Base-by-base conservation (phyloP, 2,888 invertebrate species). In the Lasioglossum lativentre region DNA sequence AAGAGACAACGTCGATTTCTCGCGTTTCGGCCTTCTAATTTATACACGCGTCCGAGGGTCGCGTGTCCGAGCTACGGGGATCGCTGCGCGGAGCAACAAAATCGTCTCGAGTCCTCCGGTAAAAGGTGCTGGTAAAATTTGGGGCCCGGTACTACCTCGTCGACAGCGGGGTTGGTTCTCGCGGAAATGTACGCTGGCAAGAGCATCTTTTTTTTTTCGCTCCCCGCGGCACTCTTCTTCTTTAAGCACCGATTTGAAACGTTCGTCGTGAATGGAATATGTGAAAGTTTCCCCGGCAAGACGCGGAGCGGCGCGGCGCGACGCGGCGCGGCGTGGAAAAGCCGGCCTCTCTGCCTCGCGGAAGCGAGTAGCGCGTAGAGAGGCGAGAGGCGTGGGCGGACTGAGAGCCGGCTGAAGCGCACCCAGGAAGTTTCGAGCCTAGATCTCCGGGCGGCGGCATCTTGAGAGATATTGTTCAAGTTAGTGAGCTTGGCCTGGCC, bases 391-490 rank as follows among this genome's bases (percentile, higher is more conserved):
- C 75, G 85, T 34, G 66, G 34, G 66, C 23, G 66, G 23, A 34
- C 68, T 23, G 68, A 34, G 34, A 34, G 34, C 8, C 4, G 68
- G 68, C 38, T 23, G 68, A 34, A 38, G 68, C 68, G 72, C 76
- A 74, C 63, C 78, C 72, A 83, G 80, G 86, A 90, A 93, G 88
- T 92, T 92, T 86, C 88, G 87, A 92, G 92, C 88, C 89, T 90
- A 89, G 89, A 84, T 82, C 88, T 88, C 82, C 76, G 80, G 84
- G 86, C 89, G 85, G 81, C 85, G 85, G 90, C 91, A 90, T 92
- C 92, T 92, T 90, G 86, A 90, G 86, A 91, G 90, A 92, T 92
- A 92, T 91, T 92, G 91, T 92, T 91, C 89, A 89, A 92, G 90
- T 91, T 92, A 90, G 90, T 81, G 87, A 81, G 86, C 83, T 85